A percentile compares a stretch with the other conserved stretches of the same genome.
Evolutionary conservation across 2,888 invertebrate species (phyloP).

Genomic region (Acanthosepion esculentum): DNA sequence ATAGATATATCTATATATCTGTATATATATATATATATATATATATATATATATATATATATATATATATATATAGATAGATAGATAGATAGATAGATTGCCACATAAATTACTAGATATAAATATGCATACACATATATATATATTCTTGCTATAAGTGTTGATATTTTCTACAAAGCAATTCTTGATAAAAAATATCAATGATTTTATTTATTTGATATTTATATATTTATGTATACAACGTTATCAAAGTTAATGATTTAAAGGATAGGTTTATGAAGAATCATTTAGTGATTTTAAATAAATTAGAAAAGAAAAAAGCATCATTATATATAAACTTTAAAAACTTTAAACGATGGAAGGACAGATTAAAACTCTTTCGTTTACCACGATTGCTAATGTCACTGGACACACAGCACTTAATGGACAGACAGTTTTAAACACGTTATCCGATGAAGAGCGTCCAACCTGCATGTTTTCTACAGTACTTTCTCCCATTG

Average conservation of each 20-base stretch:
- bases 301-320: not conserved
- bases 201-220: not conserved
- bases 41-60: not conserved
- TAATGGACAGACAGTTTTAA: not conserved
- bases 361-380: not conserved
- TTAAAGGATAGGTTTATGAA: not conserved
- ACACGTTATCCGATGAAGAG: not conserved
- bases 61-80: not conserved
- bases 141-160: not conserved
- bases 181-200: too few relatives aligned
- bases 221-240: not conserved
- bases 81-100: not conserved
- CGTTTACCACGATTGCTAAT: not conserved
- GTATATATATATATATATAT: not conserved
- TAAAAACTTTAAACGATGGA: not conserved
- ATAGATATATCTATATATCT: too few relatives aligned
- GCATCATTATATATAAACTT: not conserved
- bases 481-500: slow-evolving; percentile 17
- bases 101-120: not conserved
- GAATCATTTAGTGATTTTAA: not conserved
- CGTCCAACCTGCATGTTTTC: slow-evolving; percentile 46
- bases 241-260: not conserved
- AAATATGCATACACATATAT: not conserved
- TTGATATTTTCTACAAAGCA: too few relatives aligned
- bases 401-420: not conserved